These are phyloP conservation scores for Tadarida brasiliensis DNA, from an alignment of 2,797 vertebrate species.

Conservation along the genomic window DNA sequence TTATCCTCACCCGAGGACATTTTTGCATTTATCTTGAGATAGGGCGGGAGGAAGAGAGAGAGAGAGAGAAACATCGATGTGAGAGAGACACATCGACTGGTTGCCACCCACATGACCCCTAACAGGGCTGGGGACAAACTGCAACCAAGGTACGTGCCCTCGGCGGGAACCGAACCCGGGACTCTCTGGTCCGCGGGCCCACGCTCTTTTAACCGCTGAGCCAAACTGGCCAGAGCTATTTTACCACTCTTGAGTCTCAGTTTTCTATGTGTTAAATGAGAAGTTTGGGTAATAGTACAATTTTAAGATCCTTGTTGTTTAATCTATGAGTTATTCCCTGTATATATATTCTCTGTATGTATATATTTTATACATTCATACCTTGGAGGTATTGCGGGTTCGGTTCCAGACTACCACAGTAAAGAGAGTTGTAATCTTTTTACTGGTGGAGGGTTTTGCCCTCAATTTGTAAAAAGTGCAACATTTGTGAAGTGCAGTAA, in stretches of 20 bases:
- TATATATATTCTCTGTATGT: not conserved
- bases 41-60: too few species aligned
- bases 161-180: too few species aligned
- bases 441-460: not conserved
- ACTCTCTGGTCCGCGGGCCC: too few species aligned
- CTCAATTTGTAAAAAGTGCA: not conserved
- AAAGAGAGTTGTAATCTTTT: not conserved
- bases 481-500: not conserved
- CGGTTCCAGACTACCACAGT: not conserved
- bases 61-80: too few species aligned
- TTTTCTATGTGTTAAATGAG: constrained; percentile 13
- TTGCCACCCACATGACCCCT: too few species aligned
- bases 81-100: too few species aligned
- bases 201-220: too few species aligned
- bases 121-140: too few species aligned
- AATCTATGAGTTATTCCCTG: not conserved
- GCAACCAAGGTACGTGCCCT: too few species aligned
- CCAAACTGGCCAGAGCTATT: too few species aligned
- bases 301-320: constrained; percentile 28
- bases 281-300: not conserved
- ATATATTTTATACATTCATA: not conserved
- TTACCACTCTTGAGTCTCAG: not conserved
- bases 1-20: too few species aligned
- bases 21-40: too few species aligned
- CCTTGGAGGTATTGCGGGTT: not conserved